These are phyloP conservation scores for Parapsyche elsis DNA, from an alignment of 1,140 invertebrate species.

Conservation along the genomic window DNA sequence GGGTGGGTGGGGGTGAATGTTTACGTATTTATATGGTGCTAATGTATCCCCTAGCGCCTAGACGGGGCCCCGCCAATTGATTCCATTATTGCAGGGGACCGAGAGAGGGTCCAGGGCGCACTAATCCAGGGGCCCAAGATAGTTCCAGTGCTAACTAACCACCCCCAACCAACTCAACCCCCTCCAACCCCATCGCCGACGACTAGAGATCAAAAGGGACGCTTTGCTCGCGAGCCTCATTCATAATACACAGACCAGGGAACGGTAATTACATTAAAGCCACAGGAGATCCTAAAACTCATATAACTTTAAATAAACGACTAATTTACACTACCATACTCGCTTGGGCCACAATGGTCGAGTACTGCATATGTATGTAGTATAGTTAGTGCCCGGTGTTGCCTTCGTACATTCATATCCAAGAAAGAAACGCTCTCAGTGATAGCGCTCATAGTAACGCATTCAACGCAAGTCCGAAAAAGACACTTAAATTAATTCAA, in stretches of 20 bases:
- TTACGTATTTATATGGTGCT: conserved; percentile 30
- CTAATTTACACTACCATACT: neutral
- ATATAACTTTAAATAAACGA: conserved; percentile 5
- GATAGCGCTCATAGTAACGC: no score
- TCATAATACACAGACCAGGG: conserved; percentile 9
- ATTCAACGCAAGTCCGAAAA: no score
- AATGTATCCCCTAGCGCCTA: conserved; percentile 10
- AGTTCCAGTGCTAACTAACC: conserved; percentile 5
- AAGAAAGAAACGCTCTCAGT: no score
- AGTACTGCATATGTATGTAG: no score
- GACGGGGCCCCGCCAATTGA: conserved; percentile 20
- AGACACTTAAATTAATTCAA: no score
- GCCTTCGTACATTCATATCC: no score
- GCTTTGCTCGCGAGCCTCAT: conserved; percentile 24
- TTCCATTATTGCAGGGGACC: conserved; percentile 21
- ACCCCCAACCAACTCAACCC: neutral
- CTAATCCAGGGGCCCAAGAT: conserved; percentile 23
- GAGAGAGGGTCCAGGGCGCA: neutral
- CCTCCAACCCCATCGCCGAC: neutral
- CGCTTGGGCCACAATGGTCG: no score
- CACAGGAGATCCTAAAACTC: neutral
- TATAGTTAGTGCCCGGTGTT: no score
- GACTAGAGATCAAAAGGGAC: conserved; percentile 14
- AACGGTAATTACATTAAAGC: conserved; percentile 7
- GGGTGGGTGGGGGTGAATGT: neutral